These are phyloP conservation scores for Lepilemur septentrionalis DNA, from an alignment of 2,797 vertebrate genomes.

Conservation along the genomic window DNA sequence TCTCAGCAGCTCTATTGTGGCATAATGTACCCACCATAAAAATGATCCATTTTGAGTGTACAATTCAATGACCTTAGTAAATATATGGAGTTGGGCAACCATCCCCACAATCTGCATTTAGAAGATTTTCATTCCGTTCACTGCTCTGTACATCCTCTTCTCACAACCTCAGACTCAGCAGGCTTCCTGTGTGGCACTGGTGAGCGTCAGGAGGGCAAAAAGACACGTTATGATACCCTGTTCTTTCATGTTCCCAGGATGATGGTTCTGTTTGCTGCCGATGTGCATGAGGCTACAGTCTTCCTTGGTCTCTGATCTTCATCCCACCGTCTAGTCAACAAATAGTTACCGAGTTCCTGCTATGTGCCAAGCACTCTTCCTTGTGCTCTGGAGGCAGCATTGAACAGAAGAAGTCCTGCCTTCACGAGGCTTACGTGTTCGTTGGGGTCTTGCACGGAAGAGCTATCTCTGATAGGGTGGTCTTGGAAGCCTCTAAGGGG, in stretches of 20 bases:
- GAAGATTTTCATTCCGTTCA: background rate
- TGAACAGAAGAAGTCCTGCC: background rate
- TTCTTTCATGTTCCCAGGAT: background rate
- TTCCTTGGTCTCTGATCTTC: background rate
- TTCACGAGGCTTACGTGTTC: background rate
- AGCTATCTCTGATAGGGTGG: background rate
- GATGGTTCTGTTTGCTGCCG: background rate
- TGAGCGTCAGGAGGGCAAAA: background rate
- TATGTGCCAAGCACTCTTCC: background rate
- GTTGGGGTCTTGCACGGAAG: background rate
- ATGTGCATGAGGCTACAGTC: background rate
- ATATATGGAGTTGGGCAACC: background rate
- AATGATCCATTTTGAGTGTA: background rate
- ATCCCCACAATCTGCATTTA: background rate
- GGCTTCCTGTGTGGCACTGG: background rate
- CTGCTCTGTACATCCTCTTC: background rate
- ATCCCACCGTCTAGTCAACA: background rate
- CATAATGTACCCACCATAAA: background rate
- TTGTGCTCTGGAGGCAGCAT: background rate
- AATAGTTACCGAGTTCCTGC: background rate
- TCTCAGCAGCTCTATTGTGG: background rate
- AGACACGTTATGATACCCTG: background rate
- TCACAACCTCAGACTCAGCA: background rate
- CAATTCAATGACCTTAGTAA: background rate
- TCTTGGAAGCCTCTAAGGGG: fast-evolving